Evolutionary conservation across 2,888 invertebrate genomes (phyloP), one percentile per base, ranked within the genome.

Genomic region (Napeogenes sylphis): DNA sequence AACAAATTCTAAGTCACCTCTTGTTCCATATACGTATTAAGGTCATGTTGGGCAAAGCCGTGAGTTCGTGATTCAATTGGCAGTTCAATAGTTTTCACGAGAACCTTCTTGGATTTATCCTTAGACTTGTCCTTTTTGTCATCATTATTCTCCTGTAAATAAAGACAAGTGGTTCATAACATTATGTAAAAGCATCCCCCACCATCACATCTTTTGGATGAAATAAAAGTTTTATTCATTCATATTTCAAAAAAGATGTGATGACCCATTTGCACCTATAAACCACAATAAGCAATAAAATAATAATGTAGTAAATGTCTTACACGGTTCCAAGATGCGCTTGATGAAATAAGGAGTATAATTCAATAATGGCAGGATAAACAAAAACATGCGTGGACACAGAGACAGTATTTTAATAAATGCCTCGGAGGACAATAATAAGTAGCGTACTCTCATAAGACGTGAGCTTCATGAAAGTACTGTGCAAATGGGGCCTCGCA

Each of bases 61-160:
- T 93, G 93, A 12, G 95, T 94, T 58, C 92, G 86, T n/a, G 93
- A 88, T 62, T 96, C 96, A 66, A 99, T 94, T 0, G 97, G 95
- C 67, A 99, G 90, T 71, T 98, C 98, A 64, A 97, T 91, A 35
- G 94, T 93, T 85, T 97, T 97, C 32, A 95, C 93, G 4, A 93
- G 84, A 65, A 94, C 93, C 83, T 98, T 97, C 83, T 95, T 96
- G 55, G 81, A 67, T 66, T 90, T 90, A 30, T 90, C 89, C 80
- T 94, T 94, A 32, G 90, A 85, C 72, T 92, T 92, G 68, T 94
- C 93, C 85, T 96, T 94, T 84, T 94, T 93, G 71, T 92, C 91
- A 70, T 92, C 92, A 75, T 75, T 75, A 65, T 76, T 79, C 46
- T 91, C 92, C 87, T 91, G 87, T 64, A 91, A 92, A 87, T 87